Conservation (phyloP, 2,888 invertebrate genomes). For the Pollenia angustigena region DNA sequence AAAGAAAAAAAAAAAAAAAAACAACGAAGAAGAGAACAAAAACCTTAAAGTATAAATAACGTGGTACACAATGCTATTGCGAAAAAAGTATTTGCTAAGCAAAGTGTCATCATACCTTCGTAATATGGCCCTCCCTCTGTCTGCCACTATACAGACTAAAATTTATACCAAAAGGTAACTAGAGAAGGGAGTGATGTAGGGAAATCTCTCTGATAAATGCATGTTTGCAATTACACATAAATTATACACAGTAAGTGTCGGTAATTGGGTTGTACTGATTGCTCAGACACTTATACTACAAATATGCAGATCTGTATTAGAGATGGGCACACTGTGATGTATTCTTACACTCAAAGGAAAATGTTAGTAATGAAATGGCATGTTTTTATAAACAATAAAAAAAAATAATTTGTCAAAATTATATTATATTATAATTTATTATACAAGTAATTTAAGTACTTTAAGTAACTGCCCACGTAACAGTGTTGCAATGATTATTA, state of each 20-base stretch:
- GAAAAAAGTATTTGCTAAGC: conserved; percentile 10
- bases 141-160: neutral
- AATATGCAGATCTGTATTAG: neutral
- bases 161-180: neutral
- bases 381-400: no score
- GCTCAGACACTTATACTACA: neutral
- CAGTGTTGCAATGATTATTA: no score
- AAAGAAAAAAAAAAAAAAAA: neutral
- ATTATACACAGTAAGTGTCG: conserved; percentile 56
- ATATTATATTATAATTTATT: no score
- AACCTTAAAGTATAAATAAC: neutral
- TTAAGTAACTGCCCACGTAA: no score
- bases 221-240: conserved; percentile 61
- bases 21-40: conserved; percentile 2
- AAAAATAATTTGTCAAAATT: no score
- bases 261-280: conserved; percentile 53
- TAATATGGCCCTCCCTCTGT: neutral
- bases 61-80: neutral
- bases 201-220: conserved; percentile 47
- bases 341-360: neutral
- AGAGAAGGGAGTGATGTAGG: neutral
- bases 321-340: neutral
- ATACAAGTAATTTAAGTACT: no score
- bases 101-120: conserved; percentile 22
- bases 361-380: neutral